Base-by-base conservation (phyloP, 2,888 invertebrate genomes). In the Tribolium freemani region DNA sequence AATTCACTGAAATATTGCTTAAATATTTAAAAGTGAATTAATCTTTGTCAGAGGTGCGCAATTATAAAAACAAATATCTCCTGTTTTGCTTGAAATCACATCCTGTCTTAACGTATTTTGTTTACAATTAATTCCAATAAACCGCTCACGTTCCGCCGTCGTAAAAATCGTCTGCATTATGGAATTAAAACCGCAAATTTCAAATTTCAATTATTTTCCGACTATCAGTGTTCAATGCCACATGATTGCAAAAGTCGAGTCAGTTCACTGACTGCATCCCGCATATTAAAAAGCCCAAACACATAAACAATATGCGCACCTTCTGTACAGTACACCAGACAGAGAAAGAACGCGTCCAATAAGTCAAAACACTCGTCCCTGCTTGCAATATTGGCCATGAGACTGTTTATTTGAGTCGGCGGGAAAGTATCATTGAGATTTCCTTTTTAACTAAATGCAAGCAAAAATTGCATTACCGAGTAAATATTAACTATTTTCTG, bases 181-280 rank as follows among this genome's bases (percentile, higher is more conserved):
- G 60, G 51, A 21, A 38, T 38, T 51, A 21, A 58, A 60, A 70
- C 63, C 69, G 10, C 61, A 70, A 38, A 70, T 70, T 70, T 54
- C 63, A 57, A 71, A 71, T 71, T 64, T 50, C 53, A 79, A 78
- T 81, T 81, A 80, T 81, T 83, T 82, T 80, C 80, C 79, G 76
- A 80, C 81, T 83, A 84, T 83, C 81, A 83, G 83, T 81, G 82
- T 81, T 83, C 83, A 84, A 83, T 83, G 83, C 80, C 84, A 82
- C 50, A 51, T 80, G 81, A 83, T 83, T 83, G 82, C 82, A 78
- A 82, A 81, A 81, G 80, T 72, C 79, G 80, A 80, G 80, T 78
- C 81, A 79, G 84, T 84, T 84, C 84, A 83, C 75, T 83, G 84
- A 83, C 84, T 83, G 84, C 81, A 82, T 79, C 80, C 80, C 50